These are phyloP conservation scores for Gonocerus acuteangulatus DNA, from an alignment of 2,888 invertebrate genomes.

Conservation along the genomic window DNA sequence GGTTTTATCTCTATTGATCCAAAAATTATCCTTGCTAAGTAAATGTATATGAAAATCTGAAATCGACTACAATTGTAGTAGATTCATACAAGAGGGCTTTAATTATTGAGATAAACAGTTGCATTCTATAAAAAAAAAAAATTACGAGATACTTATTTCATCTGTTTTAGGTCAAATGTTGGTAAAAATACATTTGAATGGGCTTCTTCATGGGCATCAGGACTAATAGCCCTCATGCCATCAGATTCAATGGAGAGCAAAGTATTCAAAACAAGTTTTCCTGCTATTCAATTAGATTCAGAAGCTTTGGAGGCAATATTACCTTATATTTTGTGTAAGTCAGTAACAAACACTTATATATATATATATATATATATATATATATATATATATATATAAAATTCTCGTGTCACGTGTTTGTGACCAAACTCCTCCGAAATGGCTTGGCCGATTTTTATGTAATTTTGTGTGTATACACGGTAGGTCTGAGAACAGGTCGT, in stretches of 20 bases:
- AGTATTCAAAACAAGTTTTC: slow-evolving; percentile 60
- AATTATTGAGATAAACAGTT: background rate
- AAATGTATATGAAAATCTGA: too few relatives aligned
- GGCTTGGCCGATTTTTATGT: too few relatives aligned
- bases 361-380: background rate
- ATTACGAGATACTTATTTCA: too few relatives aligned
- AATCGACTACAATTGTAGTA: background rate
- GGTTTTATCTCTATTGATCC: too few relatives aligned
- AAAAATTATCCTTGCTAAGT: too few relatives aligned
- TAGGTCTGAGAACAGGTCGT: too few relatives aligned
- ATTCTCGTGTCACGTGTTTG: too few relatives aligned
- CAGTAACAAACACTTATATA: slow-evolving; percentile 28
- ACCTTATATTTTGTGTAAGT: slow-evolving; percentile 58
- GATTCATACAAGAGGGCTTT: background rate
- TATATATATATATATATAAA: too few relatives aligned
- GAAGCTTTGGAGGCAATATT: slow-evolving; percentile 64
- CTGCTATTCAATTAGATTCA: slow-evolving; percentile 66
- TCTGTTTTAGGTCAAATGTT: slow-evolving; percentile 25
- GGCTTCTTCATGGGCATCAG: slow-evolving; percentile 69
- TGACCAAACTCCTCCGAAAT: too few relatives aligned
- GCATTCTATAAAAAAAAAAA: too few relatives aligned
- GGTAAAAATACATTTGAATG: slow-evolving; percentile 47
- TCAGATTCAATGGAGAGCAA: slow-evolving; percentile 48
- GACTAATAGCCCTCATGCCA: slow-evolving; percentile 51
- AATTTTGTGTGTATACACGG: too few relatives aligned